Conservation (phyloP, 2,888 invertebrate genomes). For the Dione juno region DNA sequence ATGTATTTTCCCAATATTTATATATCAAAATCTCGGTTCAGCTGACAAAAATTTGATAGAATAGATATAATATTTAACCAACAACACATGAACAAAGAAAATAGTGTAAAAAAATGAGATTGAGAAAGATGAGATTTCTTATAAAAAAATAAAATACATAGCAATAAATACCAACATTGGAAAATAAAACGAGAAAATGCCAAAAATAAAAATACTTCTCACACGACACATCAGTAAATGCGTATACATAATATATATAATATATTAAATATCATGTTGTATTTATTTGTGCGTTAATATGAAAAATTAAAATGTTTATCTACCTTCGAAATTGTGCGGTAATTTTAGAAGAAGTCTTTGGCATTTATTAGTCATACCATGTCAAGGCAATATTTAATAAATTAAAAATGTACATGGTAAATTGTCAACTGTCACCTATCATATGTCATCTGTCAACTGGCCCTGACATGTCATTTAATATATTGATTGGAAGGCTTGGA, state of each 20-base stretch:
- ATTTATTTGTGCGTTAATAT: constrained; percentile 6
- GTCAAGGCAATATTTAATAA: constrained; percentile 2
- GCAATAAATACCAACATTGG: neutral
- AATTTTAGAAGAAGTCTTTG: constrained; percentile 22
- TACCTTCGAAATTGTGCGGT: constrained; percentile 19
- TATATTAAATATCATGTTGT: neutral
- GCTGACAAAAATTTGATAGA: neutral
- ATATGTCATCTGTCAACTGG: neutral
- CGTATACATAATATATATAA: neutral
- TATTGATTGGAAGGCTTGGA: constrained; percentile 13
- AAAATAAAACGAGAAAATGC: neutral
- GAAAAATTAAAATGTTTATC: constrained; percentile 6
- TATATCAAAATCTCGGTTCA: neutral
- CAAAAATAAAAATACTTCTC: neutral
- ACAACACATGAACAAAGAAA: neutral
- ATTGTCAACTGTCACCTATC: neutral
- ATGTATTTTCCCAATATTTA: neutral
- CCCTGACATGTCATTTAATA: constrained; percentile 10
- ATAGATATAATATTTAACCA: neutral
- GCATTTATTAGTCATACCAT: constrained; percentile 14
- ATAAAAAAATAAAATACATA: constrained; percentile 3
- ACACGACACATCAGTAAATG: no score
- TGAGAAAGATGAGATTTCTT: neutral
- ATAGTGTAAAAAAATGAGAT: neutral
- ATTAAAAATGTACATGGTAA: neutral